A percentile compares a stretch with the other conserved stretches of the same genome.
Conservation (phyloP, 1,140 invertebrate genomes). For the Batillaria attramentaria region DNA sequence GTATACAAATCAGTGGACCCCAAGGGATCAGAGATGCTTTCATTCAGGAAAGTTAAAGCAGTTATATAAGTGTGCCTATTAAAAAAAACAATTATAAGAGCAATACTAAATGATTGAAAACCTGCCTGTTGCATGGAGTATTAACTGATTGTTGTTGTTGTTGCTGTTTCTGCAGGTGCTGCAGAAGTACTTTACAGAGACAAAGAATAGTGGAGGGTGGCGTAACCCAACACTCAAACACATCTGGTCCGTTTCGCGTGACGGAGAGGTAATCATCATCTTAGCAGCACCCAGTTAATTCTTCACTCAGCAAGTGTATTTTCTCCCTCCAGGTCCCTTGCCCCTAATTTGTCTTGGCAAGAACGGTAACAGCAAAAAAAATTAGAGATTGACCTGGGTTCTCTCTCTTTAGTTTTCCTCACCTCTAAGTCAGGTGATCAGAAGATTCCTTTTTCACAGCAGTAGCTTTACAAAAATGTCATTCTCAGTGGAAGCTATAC, state of each 20-base stretch:
- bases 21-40: background rate
- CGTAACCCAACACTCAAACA: conserved; percentile 63
- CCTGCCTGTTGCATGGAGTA: background rate
- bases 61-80: no score
- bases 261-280: conserved; percentile 61
- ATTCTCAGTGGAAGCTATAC: no score
- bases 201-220: conserved; percentile 52
- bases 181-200: conserved; percentile 64
- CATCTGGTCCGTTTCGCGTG: conserved; percentile 70
- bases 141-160: background rate
- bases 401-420: no score
- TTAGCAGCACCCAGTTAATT: background rate
- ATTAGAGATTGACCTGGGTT: background rate
- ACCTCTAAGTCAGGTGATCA: background rate
- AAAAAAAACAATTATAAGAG: no score
- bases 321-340: background rate
- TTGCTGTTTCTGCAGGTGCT: conserved; percentile 63
- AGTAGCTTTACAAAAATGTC: no score
- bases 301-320: background rate
- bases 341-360: background rate
- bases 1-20: background rate
- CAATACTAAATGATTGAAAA: no score
- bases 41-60: background rate
- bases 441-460: no score
- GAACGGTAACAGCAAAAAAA: background rate